phyloP scores from a whole-genome alignment of 2,113 vertebrate genomes.

The Trogon surrucura region DNA sequence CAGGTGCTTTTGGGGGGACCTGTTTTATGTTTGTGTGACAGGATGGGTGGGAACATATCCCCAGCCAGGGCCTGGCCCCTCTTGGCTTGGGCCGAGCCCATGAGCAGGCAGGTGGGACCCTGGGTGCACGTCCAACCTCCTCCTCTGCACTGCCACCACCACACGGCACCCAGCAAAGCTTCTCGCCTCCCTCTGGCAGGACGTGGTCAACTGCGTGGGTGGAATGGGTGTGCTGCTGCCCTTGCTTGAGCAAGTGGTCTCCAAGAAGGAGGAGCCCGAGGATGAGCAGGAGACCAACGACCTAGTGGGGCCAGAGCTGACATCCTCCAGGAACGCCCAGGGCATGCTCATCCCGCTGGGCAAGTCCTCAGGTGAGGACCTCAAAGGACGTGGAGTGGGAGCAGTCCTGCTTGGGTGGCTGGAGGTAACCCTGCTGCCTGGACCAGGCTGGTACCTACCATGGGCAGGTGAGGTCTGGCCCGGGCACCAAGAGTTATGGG shows the following conservation, averaged over 20 bases:
- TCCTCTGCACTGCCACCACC: rapidly evolving
- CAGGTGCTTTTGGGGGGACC: not conserved
- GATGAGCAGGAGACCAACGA: slow-evolving; percentile 84
- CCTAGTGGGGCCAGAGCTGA: slow-evolving; percentile 90
- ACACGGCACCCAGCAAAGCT: not conserved
- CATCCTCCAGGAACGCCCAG: slow-evolving; percentile 80
- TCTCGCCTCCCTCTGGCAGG: slow-evolving; percentile 69
- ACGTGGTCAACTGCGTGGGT: slow-evolving; percentile 91
- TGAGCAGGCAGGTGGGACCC: not conserved
- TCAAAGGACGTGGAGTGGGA: rapidly evolving
- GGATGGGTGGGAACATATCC: not conserved
- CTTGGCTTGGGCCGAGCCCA: not conserved
- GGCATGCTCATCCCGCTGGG: slow-evolving; percentile 88
- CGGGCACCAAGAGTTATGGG: rapidly evolving
- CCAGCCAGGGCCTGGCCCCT: not conserved
- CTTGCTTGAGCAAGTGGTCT: slow-evolving; percentile 87
- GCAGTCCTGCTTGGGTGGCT: rapidly evolving
- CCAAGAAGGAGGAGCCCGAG: slow-evolving; percentile 78
- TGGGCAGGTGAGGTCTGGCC: not conserved
- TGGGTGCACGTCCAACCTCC: rapidly evolving
- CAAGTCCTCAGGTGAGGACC: slow-evolving; percentile 84
- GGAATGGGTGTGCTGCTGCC: slow-evolving; percentile 90
- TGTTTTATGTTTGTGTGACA: not conserved
- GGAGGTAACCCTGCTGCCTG: not conserved
- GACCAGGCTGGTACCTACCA: not conserved